Percentiles rank a stretch among this genome's conserved stretches.
Conservation (phyloP, 64 coral and sea anemone species). For the Exaiptasia diaphana region DNA sequence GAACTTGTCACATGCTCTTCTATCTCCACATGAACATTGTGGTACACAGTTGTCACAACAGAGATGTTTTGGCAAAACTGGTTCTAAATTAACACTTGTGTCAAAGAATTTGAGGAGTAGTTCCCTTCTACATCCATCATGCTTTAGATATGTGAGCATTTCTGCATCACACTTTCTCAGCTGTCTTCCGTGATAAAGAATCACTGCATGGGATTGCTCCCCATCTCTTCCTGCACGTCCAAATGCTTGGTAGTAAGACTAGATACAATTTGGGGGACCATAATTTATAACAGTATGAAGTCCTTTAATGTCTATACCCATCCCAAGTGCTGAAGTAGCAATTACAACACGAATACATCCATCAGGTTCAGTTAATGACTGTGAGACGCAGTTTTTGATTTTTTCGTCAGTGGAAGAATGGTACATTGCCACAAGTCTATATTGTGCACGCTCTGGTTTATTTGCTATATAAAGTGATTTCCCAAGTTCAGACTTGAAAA, state of each 20-base stretch:
- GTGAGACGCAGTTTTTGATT: conserved; percentile 11
- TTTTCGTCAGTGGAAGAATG: conserved; percentile 12
- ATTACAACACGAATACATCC: conserved; percentile 7
- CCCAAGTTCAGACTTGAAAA: background rate
- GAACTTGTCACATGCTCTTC: background rate
- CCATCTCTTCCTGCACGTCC: conserved; percentile 52
- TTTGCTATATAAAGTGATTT: background rate
- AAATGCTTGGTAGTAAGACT: conserved; percentile 34
- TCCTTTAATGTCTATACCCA: conserved; percentile 44
- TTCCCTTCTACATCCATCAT: background rate
- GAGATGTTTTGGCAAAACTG: conserved; percentile 4
- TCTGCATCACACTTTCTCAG: conserved; percentile 7
- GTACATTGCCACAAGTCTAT: conserved; percentile 44
- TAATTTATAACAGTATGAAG: conserved; percentile 12
- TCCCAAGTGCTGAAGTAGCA: conserved; percentile 50
- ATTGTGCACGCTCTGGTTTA: background rate
- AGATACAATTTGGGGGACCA: background rate
- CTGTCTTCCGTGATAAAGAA: conserved; percentile 1
- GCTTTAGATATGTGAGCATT: conserved; percentile 16
- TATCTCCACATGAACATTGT: conserved; percentile 3
- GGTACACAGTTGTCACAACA: conserved; percentile 12
- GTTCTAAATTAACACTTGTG: background rate
- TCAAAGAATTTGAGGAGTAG: background rate
- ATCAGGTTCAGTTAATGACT: background rate
- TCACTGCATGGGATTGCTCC: background rate